Percentiles rank a stretch among this genome's conserved stretches.
These are phyloP conservation scores for Noctua janthina DNA, from an alignment of 2,888 invertebrate genomes.

Conservation along the genomic window DNA sequence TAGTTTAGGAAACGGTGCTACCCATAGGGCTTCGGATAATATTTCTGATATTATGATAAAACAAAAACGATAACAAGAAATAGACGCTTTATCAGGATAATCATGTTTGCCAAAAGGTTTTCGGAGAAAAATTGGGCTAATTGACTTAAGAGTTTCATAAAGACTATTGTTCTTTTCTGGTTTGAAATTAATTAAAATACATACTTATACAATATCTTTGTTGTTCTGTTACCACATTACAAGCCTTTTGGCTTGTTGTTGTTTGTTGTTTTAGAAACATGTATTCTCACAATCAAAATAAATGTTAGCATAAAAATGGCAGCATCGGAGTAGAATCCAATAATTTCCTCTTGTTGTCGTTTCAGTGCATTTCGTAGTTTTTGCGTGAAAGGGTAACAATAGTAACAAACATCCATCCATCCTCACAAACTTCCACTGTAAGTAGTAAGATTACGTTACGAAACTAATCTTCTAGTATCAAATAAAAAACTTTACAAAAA, in stretches of 20 bases:
- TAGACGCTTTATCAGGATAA: not conserved
- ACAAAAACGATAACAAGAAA: constrained; percentile 5
- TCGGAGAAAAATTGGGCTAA: constrained; percentile 1
- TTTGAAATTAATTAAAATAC: not conserved
- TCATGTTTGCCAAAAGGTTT: not conserved
- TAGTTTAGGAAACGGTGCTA: not conserved
- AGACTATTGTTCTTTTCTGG: constrained; percentile 1
- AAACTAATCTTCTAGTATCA: too few species aligned
- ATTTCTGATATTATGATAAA: not conserved
- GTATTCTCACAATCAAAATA: not conserved
- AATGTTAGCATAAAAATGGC: too few species aligned
- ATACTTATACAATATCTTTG: not conserved
- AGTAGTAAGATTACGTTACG: too few species aligned
- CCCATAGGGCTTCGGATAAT: not conserved
- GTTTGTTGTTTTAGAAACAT: not conserved
- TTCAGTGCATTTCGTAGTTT: not conserved
- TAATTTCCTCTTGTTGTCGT: not conserved
- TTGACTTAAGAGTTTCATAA: not conserved
- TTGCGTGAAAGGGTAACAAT: not conserved
- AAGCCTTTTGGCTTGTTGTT: too few species aligned
- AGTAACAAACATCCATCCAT: too few species aligned
- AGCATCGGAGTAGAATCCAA: not conserved
- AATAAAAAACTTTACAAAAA: too few species aligned
- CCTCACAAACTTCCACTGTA: too few species aligned
- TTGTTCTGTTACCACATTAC: not conserved